Conservation (phyloP, 1,140 invertebrate genomes). For the Drosophila baimaii region DNA sequence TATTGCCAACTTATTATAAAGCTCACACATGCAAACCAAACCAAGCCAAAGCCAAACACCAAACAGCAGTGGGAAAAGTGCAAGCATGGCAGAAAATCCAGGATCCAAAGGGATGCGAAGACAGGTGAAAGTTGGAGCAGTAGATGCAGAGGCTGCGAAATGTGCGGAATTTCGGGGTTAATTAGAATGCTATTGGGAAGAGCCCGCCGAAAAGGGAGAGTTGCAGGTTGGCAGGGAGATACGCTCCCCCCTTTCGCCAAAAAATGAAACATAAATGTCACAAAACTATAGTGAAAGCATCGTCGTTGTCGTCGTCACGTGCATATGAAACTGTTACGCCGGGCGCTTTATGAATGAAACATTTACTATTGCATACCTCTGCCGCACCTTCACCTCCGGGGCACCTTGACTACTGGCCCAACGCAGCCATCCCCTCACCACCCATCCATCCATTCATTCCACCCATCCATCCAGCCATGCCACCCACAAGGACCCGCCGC, state of each 20-base stretch:
- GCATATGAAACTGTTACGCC: slow-evolving; percentile 66
- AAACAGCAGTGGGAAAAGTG: slow-evolving; percentile 28
- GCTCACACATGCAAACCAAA: slow-evolving; percentile 42
- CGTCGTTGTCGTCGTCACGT: slow-evolving; percentile 48
- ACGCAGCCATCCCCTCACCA: background rate
- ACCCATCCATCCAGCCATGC: slow-evolving; percentile 1
- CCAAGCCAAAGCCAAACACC: background rate
- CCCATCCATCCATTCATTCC: background rate
- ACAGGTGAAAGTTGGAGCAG: slow-evolving; percentile 39
- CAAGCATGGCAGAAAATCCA: slow-evolving; percentile 24
- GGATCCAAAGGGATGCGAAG: slow-evolving; percentile 10
- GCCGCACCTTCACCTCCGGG: slow-evolving; percentile 23
- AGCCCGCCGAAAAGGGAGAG: slow-evolving; percentile 23
- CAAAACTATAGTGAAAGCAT: slow-evolving; percentile 11
- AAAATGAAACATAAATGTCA: slow-evolving; percentile 25
- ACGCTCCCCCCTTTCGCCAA: background rate
- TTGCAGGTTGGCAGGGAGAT: slow-evolving; percentile 23
- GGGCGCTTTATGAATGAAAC: slow-evolving; percentile 77
- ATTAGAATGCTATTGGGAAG: slow-evolving; percentile 51
- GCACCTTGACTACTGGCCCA: slow-evolving; percentile 61
- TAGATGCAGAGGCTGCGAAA: slow-evolving; percentile 26
- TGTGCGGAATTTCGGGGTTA: slow-evolving; percentile 58
- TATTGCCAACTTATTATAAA: slow-evolving; percentile 38
- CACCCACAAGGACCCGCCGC: slow-evolving; percentile 45
- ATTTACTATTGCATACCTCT: slow-evolving; percentile 65